Base-by-base conservation (phyloP, 1,140 invertebrate species). In the Epicauta chinensis region DNA sequence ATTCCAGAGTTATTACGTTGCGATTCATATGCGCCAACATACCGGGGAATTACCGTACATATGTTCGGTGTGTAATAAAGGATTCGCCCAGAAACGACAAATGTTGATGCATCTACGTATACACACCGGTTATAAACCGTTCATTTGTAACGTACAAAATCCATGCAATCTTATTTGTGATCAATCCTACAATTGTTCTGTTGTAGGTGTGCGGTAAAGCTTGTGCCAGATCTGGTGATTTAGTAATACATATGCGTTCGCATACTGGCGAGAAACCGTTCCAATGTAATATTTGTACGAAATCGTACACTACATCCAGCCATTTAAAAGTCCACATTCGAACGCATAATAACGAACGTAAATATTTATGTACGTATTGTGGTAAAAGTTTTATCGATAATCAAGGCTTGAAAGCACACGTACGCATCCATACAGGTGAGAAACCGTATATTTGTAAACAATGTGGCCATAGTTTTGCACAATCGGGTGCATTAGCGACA, bases 211-310 rank as follows among this genome's bases (percentile, higher is more conserved):
- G 62, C 40, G 62, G 58, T 3, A 58, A 59, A 51, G 17, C 41
- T 4, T 62, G 53, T 54, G 55, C 56, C 7, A 47, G 61, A 30
- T 59, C 59, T 32, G 62, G 64, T 5, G 61, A 65, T 51, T 46
- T 65, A 13, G 51, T 55, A 36, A 63, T 56, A 31, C 66, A 68
- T 51, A 53, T 57, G 30, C 41, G 66, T 23, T 54, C 50, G n/a
- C 66, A 68, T 23, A 62, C 57, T 5, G 60, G 60, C 12, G 84
- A 88, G 59, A 85, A 89, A 61, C 87, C 87, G 6, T 89, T 82
- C 65, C 70, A 75, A 34, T 91, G 87, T 66, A 70, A 72, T 10
- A 71, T 79, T 13, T 90, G 87, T 62, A 70, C 73, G 3, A 81
- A 80, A 49, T 74, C 77, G 34, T 89, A 51, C 38, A 41, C 52